Base-by-base conservation (phyloP, 2,797 vertebrate species). In the Knipowitschia caucasica region DNA sequence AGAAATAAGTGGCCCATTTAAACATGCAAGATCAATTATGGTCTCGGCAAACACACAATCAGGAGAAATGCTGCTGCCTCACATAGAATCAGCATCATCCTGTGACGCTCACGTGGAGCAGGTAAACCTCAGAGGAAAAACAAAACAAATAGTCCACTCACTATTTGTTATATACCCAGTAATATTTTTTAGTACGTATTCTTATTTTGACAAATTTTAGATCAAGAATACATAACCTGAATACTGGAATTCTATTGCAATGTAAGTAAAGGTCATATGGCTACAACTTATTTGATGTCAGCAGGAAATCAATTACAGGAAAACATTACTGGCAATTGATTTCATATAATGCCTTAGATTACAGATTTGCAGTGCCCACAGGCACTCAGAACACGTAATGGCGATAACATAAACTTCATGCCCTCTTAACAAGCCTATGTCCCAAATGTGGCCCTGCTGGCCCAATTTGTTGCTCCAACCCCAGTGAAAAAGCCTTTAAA, bases 1-100 rank as follows among this genome's bases (percentile, higher is more conserved):
- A 80, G 82, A 86, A 85, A 86, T 84, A 86, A 84, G 68, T 85
- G 85, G 53, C 82, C 85, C 76, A 86, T 82, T 86, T 86, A 75
- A 42, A 69, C 77, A 67, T 68, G 69, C 67, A 71, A 80, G 82
- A 87, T 86, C 78, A 80, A 79, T 85, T 75, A 81, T 45, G 53
- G 69, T 57, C 56, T 33, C 56, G 25, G 59, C 47, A 31, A 20
- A 30, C 27, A 21, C 25, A 30, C 57, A 47, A 33, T 29, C 20
- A 49, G 50, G 50, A 51, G 68, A 56, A 4, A 58, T 47, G 53
- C 57, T 21, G 56, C 61, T 50, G 47, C 50, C 56, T 68, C 59
- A 49, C 36, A 31, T 29, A 57, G 26, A 50, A 44, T 53, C 62
- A 52, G 29, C 46, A 25, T 33, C 55, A 64, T 52, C 5, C 18